Percentiles rank a stretch among this genome's conserved stretches.
Conservation (phyloP, 2,113 vertebrate species). For the Gambusia affinis region DNA sequence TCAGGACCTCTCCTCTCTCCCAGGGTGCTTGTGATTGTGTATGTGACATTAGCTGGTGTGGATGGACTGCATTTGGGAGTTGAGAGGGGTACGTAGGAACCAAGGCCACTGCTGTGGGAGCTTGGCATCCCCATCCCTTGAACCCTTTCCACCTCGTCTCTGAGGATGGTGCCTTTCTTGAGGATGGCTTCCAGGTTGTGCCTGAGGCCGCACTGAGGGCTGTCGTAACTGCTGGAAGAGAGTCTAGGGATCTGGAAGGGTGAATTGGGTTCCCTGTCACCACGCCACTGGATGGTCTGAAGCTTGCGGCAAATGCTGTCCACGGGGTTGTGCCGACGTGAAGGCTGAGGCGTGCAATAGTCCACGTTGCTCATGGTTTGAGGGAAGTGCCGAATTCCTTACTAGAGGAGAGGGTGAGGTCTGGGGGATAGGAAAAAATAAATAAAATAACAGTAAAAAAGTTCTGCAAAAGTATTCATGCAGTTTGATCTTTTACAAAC, state of each 20-base stretch:
- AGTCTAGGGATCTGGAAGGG: slow-evolving; percentile 85
- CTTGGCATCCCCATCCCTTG: slow-evolving; percentile 20
- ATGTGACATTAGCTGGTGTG: slow-evolving; percentile 41
- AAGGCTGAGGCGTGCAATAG: slow-evolving; percentile 51
- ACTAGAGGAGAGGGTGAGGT: slow-evolving; percentile 51
- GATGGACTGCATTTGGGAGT: not conserved
- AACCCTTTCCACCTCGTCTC: not conserved
- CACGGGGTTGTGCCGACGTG: slow-evolving; percentile 86
- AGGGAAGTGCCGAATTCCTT: slow-evolving; percentile 24
- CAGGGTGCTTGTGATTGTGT: slow-evolving; percentile 48
- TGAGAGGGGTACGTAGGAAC: slow-evolving; percentile 17
- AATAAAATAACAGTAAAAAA: not conserved
- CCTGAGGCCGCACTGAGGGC: slow-evolving; percentile 76
- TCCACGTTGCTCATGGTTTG: slow-evolving; percentile 68
- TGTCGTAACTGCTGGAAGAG: slow-evolving; percentile 83
- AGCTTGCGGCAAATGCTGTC: slow-evolving; percentile 92
- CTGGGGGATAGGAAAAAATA: slow-evolving; percentile 34
- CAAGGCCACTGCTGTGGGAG: slow-evolving; percentile 22
- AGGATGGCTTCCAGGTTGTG: slow-evolving; percentile 84
- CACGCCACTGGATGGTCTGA: slow-evolving; percentile 84
- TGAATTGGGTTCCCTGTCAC: slow-evolving; percentile 79
- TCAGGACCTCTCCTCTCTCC: slow-evolving; percentile 55
- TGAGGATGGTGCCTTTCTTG: slow-evolving; percentile 73
- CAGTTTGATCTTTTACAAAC: not conserved
- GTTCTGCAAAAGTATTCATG: not conserved